Evolutionary conservation across 2,888 invertebrate species (phyloP), one percentile per base, ranked within the genome.

Genomic region (Pyrrhia umbra): DNA sequence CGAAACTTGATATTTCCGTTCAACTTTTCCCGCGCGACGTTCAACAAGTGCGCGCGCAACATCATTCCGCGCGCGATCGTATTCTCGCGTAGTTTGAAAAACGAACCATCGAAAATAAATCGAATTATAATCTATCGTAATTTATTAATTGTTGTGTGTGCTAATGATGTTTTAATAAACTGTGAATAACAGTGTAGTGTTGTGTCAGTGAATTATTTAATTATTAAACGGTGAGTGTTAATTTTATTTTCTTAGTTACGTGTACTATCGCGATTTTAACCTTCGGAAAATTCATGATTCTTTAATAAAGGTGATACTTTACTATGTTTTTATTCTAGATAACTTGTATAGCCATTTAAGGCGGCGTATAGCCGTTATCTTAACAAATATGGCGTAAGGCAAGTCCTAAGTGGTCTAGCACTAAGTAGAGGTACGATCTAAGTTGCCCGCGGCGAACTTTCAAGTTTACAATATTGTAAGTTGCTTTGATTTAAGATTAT

Each of bases 21-120:
- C 75, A 75, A 79, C 82, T 87, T 89, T 90, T 89, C 89, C 88
- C 88, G 91, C 90, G 90, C 85, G 76, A 60, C 76, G 73, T 83
- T 84, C 79, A 82, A 85, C 82, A 88, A 84, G 82, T 85, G 88
- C 88, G 88, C 87, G 85, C 83, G 87, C 87, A 88, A 88, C 84
- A 79, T 86, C 90, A 91, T 88, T 89, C 88, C 86, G 92, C 90
- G 93, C 90, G 92, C 90, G 90, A 90, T 88, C 90, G 89, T 83
- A 86, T 85, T 84, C 86, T 62, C 64, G 87, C 87, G 87, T 66
- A 72, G 70, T 72, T 77, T 78, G 43, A 34, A 68, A 50, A 81
- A 80, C 88, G 84, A 86, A 77, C 70, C 80, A 80, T 87, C 86
- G 83, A 87, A 86, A 85, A 80, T 72, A 85, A 82, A 68, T 68